Conservation (phyloP, 2,113 vertebrate genomes). For the Abramis brama region DNA sequence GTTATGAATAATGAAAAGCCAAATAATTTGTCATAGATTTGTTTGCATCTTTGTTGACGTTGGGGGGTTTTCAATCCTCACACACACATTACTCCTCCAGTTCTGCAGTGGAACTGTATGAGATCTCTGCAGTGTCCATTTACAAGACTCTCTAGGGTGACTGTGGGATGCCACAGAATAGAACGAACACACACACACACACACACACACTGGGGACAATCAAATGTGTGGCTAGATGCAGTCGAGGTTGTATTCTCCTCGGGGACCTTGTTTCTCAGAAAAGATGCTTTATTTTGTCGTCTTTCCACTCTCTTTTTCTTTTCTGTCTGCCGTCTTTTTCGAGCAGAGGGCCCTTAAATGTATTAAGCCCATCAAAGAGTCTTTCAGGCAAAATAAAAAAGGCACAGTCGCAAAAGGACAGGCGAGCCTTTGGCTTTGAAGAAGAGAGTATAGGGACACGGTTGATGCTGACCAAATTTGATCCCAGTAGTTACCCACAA, state of each 20-base stretch:
- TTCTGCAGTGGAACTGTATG: background rate
- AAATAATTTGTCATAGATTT: background rate
- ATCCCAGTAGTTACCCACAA: constrained; percentile 39
- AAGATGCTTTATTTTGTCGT: constrained; percentile 24
- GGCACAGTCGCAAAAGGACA: background rate
- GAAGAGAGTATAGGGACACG: constrained; percentile 4
- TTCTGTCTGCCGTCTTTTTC: background rate
- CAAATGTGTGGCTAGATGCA: background rate
- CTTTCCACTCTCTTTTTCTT: constrained; percentile 12
- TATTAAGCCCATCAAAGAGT: constrained; percentile 38
- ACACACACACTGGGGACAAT: constrained; percentile 1
- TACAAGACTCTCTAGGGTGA: constrained; percentile 17
- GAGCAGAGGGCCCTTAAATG: constrained; percentile 30
- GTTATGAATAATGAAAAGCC: background rate
- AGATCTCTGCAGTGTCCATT: constrained; percentile 25
- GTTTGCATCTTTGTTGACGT: background rate
- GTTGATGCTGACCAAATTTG: constrained; percentile 31
- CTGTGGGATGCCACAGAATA: constrained; percentile 15
- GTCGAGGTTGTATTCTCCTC: constrained; percentile 3
- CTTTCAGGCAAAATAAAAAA: constrained; percentile 27
- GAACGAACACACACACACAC: background rate
- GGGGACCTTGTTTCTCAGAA: constrained; percentile 5
- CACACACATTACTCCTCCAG: no score
- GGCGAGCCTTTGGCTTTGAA: background rate
- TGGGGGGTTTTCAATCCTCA: background rate